phyloP scores from a whole-genome alignment of 2,888 invertebrate genomes.

The Lepidocyrtoides sp. region DNA sequence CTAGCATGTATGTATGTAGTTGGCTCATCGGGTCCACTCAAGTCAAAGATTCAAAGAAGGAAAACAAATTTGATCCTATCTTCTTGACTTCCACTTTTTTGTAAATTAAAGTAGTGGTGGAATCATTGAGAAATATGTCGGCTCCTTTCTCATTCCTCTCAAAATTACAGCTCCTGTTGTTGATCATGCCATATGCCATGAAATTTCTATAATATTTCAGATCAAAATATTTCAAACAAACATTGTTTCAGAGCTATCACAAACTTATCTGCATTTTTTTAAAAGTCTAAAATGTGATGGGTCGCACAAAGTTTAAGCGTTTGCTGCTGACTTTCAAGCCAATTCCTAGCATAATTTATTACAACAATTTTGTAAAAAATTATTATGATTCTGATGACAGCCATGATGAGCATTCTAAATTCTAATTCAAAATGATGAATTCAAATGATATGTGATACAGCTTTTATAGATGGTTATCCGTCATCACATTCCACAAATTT shows the following conservation, averaged over 20 bases:
- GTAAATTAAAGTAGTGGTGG: slow-evolving; percentile 63
- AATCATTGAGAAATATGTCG: slow-evolving; percentile 56
- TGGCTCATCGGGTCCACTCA: not conserved
- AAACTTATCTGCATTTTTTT: too few species aligned
- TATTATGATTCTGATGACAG: slow-evolving; percentile 43
- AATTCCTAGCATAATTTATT: slow-evolving; percentile 31
- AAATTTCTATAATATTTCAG: slow-evolving; percentile 28
- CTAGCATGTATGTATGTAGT: too few species aligned
- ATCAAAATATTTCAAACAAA: too few species aligned
- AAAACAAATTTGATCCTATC: slow-evolving; percentile 49
- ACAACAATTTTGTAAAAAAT: not conserved
- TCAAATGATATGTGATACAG: too few species aligned
- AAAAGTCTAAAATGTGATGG: not conserved
- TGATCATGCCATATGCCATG: too few species aligned
- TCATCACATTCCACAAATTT: slow-evolving; percentile 33
- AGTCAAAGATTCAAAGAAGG: slow-evolving; percentile 53
- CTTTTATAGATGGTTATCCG: not conserved
- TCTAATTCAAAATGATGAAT: too few species aligned
- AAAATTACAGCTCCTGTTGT: slow-evolving; percentile 60
- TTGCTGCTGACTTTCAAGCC: not conserved
- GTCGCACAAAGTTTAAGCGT: too few species aligned
- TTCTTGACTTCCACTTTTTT: slow-evolving; percentile 50
- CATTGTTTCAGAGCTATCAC: too few species aligned
- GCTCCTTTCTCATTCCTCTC: slow-evolving; percentile 42
- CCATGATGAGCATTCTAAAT: not conserved